These are phyloP conservation scores for Spilosoma lubricipeda DNA, from an alignment of 2,888 invertebrate genomes.

Conservation along the genomic window DNA sequence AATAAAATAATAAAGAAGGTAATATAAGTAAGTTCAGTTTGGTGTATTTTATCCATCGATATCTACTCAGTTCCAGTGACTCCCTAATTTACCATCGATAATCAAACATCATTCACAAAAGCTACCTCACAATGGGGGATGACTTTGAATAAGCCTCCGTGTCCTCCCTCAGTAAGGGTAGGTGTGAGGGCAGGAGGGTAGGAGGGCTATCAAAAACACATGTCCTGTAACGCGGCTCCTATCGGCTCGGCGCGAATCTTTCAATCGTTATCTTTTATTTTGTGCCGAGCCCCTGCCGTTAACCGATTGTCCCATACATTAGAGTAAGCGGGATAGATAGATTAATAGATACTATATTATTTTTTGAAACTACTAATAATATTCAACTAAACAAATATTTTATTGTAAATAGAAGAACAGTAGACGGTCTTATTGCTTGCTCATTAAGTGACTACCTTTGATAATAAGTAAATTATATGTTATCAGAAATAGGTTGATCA, in stretches of 20 bases:
- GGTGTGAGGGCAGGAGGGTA: constrained; percentile 30
- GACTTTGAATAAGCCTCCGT: constrained; percentile 48
- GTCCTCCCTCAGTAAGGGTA: constrained; percentile 8
- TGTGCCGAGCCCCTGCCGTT: constrained; percentile 50
- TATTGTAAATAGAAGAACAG: background rate
- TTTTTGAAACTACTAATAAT: background rate
- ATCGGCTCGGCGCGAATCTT: constrained; percentile 65
- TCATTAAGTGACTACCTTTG: no score
- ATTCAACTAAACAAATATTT: background rate
- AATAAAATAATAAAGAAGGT: background rate
- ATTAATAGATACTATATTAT: background rate
- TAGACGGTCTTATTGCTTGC: no score
- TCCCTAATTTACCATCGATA: constrained; percentile 40
- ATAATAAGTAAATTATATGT: no score
- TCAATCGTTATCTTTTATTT: constrained; percentile 75
- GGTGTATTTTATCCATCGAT: background rate
- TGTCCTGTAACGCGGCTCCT: constrained; percentile 61
- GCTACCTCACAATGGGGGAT: constrained; percentile 45
- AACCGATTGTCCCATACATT: constrained; percentile 35
- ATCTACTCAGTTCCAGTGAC: background rate
- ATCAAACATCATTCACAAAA: constrained; percentile 53
- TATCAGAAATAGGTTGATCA: no score
- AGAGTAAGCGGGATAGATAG: constrained; percentile 22
- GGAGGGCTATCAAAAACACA: constrained; percentile 65
- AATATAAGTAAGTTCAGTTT: background rate